phyloP scores from a whole-genome alignment of 1,140 invertebrate species.

The Tachypleus tridentatus region DNA sequence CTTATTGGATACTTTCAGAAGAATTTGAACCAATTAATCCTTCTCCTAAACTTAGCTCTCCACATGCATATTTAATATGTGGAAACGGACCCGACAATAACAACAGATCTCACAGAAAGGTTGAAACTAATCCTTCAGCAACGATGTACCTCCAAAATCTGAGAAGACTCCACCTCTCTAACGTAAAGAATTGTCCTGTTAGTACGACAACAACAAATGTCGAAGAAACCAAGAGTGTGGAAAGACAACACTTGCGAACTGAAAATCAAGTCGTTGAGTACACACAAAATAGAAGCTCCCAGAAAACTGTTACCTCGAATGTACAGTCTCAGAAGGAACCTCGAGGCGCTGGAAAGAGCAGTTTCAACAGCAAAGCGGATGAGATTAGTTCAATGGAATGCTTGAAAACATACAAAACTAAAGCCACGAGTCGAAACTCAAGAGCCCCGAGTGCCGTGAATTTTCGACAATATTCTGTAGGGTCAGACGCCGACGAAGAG shows the following conservation, averaged over 20 bases:
- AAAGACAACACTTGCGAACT: constrained; percentile 2
- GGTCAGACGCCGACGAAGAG: background rate
- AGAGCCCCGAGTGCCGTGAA: constrained; percentile 6
- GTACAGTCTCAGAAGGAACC: no score
- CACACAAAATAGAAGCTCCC: no score
- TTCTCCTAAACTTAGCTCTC: constrained; percentile 10
- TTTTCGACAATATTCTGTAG: background rate
- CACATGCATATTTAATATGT: constrained; percentile 18
- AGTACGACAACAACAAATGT: constrained; percentile 16
- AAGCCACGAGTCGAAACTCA: background rate
- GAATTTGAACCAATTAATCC: background rate
- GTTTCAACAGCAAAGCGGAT: no score
- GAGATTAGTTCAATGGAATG: no score
- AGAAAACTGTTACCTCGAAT: no score
- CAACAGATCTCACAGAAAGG: constrained; percentile 25
- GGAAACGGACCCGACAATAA: constrained; percentile 29
- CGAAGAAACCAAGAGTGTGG: constrained; percentile 15
- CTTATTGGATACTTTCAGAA: constrained; percentile 17
- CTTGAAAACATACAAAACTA: constrained; percentile 1
- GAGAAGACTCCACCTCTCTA: constrained; percentile 6
- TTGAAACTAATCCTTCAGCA: constrained; percentile 18
- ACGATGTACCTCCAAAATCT: constrained; percentile 14
- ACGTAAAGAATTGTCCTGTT: constrained; percentile 16
- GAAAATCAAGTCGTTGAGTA: no score
- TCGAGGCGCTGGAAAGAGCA: no score